Conservation (phyloP, 2,113 vertebrate species). For the Carettochelys insculpta region DNA sequence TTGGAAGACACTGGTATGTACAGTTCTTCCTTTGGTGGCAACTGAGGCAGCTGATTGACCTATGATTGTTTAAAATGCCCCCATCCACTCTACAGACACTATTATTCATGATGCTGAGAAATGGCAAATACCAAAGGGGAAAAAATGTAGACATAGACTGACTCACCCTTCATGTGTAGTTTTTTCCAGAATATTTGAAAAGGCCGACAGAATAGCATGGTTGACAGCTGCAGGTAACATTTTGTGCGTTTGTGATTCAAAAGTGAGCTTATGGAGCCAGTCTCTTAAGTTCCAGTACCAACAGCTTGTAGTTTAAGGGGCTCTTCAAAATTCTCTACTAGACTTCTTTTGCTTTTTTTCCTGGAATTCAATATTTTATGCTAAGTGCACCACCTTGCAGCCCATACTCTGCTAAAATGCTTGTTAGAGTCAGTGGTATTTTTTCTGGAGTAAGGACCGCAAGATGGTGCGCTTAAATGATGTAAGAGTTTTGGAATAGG, state of each 20-base stretch:
- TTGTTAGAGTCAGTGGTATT: neutral
- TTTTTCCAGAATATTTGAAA: neutral
- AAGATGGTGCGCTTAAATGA: neutral
- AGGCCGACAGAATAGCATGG: neutral
- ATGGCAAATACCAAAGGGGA: neutral
- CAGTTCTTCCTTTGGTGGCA: slow-evolving; percentile 46
- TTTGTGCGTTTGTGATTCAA: neutral
- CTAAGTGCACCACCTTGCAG: neutral
- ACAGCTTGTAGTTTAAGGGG: neutral
- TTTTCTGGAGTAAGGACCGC: neutral
- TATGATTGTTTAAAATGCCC: slow-evolving; percentile 54
- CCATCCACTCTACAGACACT: slow-evolving; percentile 17
- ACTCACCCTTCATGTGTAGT: slow-evolving; percentile 43
- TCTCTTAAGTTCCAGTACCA: neutral
- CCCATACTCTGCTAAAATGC: neutral
- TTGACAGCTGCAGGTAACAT: neutral
- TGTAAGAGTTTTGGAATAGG: neutral
- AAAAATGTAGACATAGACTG: neutral
- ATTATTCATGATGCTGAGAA: neutral
- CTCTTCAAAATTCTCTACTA: neutral
- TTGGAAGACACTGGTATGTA: neutral
- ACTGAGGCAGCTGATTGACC: slow-evolving; percentile 28
- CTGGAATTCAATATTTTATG: neutral
- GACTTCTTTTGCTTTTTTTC: neutral
- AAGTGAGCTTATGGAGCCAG: neutral